A percentile compares a stretch with the other conserved stretches of the same genome.
phyloP scores from a whole-genome alignment of 2,888 invertebrate species.

The Lingula anatina region DNA sequence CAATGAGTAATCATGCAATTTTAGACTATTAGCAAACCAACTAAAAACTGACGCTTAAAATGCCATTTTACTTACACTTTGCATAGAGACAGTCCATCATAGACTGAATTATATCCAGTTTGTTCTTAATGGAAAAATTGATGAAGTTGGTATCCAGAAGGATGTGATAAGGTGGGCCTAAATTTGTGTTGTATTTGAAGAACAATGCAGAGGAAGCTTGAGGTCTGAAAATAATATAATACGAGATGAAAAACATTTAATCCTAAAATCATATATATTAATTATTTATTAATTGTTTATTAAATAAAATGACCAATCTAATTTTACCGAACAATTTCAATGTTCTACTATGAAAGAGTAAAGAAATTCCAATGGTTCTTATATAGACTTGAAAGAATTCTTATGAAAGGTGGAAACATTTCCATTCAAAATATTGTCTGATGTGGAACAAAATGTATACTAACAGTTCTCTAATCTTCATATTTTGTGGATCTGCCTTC shows the following conservation, averaged over 20 bases:
- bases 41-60: too few species aligned
- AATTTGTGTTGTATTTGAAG: constrained; percentile 94
- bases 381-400: too few species aligned
- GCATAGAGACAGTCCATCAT: constrained; percentile 99
- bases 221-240: constrained; percentile 29
- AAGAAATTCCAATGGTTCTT: too few species aligned
- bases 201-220: constrained; percentile 79
- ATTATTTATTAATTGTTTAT: too few species aligned
- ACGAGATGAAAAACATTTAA: background rate
- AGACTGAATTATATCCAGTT: constrained; percentile 89
- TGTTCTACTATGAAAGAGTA: too few species aligned
- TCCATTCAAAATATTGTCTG: constrained; percentile 38
- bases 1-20: too few species aligned
- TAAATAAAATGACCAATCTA: too few species aligned
- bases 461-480: constrained; percentile 73
- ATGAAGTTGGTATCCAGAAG: constrained; percentile 97
- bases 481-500: constrained; percentile 65
- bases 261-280: too few species aligned
- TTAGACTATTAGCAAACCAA: too few species aligned
- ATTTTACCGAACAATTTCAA: too few species aligned
- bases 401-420: too few species aligned
- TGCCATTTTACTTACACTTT: constrained; percentile 61
- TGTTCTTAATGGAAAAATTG: constrained; percentile 96
- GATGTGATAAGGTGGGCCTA: constrained; percentile 97
- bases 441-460: constrained; percentile 19